Percentiles rank a stretch among this genome's conserved stretches.
Conservation (phyloP, 37 sponge, comb jelly and placozoan genomes). For the Geodia barretti region DNA sequence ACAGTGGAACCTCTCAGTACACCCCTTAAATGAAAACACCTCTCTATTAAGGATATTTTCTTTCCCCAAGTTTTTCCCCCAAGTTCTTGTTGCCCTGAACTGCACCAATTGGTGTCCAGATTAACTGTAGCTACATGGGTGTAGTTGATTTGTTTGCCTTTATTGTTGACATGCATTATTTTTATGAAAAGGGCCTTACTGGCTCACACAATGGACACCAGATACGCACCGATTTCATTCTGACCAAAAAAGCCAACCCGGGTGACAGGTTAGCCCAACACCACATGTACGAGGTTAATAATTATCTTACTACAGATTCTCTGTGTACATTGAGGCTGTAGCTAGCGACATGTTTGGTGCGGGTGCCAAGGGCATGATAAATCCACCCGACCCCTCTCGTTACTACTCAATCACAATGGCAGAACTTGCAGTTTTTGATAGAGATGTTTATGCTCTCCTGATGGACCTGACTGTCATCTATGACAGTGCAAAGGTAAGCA, state of each 20-base stretch:
- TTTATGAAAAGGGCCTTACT: conserved; percentile 46
- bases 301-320: background rate
- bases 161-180: too few species aligned
- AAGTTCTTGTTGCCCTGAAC: too few species aligned
- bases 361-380: conserved; percentile 68
- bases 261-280: conserved; percentile 29
- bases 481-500: conserved; percentile 44
- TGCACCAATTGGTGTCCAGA: too few species aligned
- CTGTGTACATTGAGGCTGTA: conserved; percentile 53
- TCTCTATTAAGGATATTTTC: too few species aligned
- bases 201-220: conserved; percentile 37
- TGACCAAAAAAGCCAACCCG: conserved; percentile 31
- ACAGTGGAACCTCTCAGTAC: too few species aligned
- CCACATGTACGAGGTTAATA: background rate
- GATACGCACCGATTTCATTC: conserved; percentile 42
- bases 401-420: conserved; percentile 28
- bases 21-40: too few species aligned
- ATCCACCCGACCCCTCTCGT: conserved; percentile 56
- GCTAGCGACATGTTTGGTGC: conserved; percentile 78
- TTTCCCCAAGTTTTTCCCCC: too few species aligned
- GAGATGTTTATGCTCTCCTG: conserved; percentile 34
- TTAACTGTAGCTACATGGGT: too few species aligned
- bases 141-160: too few species aligned
- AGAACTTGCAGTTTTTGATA: conserved; percentile 60
- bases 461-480: conserved; percentile 65